Evolutionary conservation across 2,797 vertebrate species (phyloP).

Genomic region (Chloroceryle amazona): DNA sequence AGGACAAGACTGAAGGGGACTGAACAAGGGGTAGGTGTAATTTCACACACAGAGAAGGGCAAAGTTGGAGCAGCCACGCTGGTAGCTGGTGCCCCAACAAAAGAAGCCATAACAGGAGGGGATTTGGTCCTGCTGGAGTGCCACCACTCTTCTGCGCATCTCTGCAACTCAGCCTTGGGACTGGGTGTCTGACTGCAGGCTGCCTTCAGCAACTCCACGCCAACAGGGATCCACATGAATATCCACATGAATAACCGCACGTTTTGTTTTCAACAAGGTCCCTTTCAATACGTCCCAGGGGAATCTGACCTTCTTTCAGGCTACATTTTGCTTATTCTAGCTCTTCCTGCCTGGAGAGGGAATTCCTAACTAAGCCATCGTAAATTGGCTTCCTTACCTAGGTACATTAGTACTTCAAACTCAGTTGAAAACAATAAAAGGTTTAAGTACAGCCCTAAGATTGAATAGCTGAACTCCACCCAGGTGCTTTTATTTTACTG

Average conservation of each 20-base stretch:
- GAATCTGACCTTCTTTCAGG: not conserved
- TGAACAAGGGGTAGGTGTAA: too few species aligned
- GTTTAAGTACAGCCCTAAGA: not conserved
- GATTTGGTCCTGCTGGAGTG: not conserved
- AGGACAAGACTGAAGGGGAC: not conserved
- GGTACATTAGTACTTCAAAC: constrained; percentile 7
- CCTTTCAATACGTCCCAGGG: not conserved
- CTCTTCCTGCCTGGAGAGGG: constrained; percentile 27
- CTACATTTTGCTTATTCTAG: not conserved
- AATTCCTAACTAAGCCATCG: constrained; percentile 6
- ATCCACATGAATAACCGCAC: not conserved
- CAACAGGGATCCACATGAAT: not conserved
- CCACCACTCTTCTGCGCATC: not conserved
- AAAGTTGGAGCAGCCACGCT: fast-evolving
- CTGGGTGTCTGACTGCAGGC: not conserved
- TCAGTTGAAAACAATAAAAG: not conserved
- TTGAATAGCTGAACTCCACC: constrained; percentile 30
- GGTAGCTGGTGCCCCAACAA: not conserved
- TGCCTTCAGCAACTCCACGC: not conserved
- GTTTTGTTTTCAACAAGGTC: not conserved
- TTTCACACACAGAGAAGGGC: not conserved
- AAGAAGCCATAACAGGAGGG: fast-evolving
- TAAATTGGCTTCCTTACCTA: constrained; percentile 34
- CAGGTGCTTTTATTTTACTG: constrained; percentile 12
- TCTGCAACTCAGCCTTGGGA: not conserved